Evolutionary conservation across 2,797 vertebrate genomes (phyloP).

Genomic region (Notolabrus celidotus): DNA sequence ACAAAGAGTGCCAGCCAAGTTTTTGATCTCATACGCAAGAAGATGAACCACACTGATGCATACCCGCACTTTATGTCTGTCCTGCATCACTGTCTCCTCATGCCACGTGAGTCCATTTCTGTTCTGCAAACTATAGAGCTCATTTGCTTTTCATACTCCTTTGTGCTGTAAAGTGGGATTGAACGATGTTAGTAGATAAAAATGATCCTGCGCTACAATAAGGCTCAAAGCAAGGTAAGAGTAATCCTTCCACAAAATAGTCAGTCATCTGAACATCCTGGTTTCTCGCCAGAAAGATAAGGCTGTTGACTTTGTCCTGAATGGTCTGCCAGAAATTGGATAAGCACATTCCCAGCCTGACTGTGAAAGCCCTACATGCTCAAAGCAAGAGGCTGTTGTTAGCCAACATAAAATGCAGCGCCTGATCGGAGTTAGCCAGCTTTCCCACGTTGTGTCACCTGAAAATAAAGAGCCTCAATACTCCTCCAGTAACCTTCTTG

Average conservation of each 20-base stretch:
- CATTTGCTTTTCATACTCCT: neutral
- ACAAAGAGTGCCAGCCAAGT: conserved; percentile 98
- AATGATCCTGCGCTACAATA: neutral
- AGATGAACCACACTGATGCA: conserved; percentile 96
- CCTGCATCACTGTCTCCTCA: conserved; percentile 98
- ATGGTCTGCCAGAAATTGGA: conserved; percentile 42
- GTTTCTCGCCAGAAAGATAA: conserved; percentile 61
- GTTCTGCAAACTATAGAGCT: too few species aligned
- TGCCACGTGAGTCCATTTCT: conserved; percentile 92
- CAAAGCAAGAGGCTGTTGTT: neutral
- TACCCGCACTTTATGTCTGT: conserved; percentile 99
- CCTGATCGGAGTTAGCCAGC: neutral
- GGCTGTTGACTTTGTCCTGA: conserved; percentile 64
- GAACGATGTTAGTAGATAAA: neutral
- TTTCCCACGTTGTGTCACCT: conserved; percentile 18
- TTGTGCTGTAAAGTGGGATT: conserved; percentile 5
- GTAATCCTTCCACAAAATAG: conserved; percentile 24
- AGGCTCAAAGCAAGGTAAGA: neutral
- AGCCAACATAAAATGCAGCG: neutral
- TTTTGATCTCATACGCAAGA: conserved; percentile 97
- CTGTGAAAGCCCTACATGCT: conserved; percentile 26
- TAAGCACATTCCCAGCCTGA: conserved; percentile 54
- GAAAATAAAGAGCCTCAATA: conserved; percentile 18
- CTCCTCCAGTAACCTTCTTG: neutral
- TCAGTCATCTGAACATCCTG: conserved; percentile 26